Conservation (phyloP, 1,140 invertebrate genomes). For the Scylla paramamosain region DNA sequence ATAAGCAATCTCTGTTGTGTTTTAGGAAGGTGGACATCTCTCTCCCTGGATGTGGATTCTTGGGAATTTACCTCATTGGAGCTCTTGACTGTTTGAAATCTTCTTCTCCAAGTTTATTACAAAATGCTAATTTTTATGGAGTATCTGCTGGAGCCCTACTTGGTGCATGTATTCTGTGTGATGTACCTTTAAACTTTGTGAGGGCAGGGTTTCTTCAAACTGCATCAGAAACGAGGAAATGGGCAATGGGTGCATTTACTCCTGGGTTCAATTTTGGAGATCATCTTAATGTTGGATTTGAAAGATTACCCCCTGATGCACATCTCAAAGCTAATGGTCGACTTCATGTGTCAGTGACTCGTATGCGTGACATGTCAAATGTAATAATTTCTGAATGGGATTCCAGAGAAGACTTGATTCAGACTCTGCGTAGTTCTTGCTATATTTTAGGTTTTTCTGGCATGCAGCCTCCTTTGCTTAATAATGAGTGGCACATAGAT, state of each 20-base stretch:
- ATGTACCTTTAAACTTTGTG: conserved; percentile 50
- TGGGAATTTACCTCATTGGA: conserved; percentile 64
- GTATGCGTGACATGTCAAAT: conserved; percentile 96
- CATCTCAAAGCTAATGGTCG: conserved; percentile 93
- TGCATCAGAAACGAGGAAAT: conserved; percentile 91
- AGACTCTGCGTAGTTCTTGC: conserved; percentile 95
- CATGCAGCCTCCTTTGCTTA: conserved; percentile 92
- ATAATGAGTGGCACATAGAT: conserved; percentile 96
- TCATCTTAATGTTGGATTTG: conserved; percentile 90
- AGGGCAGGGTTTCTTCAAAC: conserved; percentile 87
- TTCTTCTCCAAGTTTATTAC: conserved; percentile 40
- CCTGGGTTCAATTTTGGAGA: conserved; percentile 96
- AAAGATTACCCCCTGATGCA: conserved; percentile 93
- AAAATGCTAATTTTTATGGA: conserved; percentile 42
- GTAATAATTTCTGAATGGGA: conserved; percentile 95
- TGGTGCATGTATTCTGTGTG: conserved; percentile 60
- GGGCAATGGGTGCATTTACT: conserved; percentile 94
- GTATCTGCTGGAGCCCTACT: conserved; percentile 67
- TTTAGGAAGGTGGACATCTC: conserved; percentile 63
- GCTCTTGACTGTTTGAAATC: conserved; percentile 55
- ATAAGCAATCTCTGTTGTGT: conserved; percentile 47
- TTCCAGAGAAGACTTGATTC: conserved; percentile 93
- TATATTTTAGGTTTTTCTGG: conserved; percentile 98
- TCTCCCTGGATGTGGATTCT: conserved; percentile 69
- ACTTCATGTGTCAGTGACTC: conserved; percentile 95